Base-by-base conservation (phyloP, 2,113 vertebrate species). In the Pedionomus torquatus region DNA sequence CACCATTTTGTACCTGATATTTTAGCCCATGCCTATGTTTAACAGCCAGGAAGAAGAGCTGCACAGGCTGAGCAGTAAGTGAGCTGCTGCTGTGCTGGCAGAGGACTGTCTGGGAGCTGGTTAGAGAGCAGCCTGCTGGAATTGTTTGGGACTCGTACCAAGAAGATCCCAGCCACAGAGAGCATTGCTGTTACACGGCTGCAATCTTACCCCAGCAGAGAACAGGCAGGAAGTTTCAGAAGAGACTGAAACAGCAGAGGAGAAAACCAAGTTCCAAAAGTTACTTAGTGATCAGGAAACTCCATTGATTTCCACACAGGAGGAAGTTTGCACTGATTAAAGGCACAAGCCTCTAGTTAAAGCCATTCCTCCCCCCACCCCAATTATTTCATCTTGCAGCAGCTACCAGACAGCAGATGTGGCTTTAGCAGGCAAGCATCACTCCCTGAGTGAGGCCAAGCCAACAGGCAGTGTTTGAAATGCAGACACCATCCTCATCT, bases 331-430 rank as follows among this genome's bases (percentile, higher is more conserved):
- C 72, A 33, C 44, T 89, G 93, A 92, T 90, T 87, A 88, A 51
- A 89, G 55, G 72, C 76, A 81, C 71, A 90, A 94, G 35, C 51
- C 33, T 61, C 64, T 87, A 0, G 0, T 90, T 90, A 92, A 71
- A 95, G 79, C 76, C 81, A 48, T 51, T 81, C 64, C 71, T 28
- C 28, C 55, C 17, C 25, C 12, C 10, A 18, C 13, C 6, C 20
- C 60, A 33, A 83, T 61, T n/a, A 76, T 89, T 94, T 69, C 19
- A 69, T 87, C 52, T 87, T 66, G 63, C 52, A 96, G 80, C 30
- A 44, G 78, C 52, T 89, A 72, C 72, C 89, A 89, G 88, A 35
- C 80, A 69, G 89, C 90, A 97, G 90, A 93, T 89, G 90, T 79
- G 89, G 72, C 88, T 85, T 84, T 51, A 78, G 17, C 11, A 12